These are phyloP conservation scores for Ceyx cyanopectus DNA, from an alignment of 2,113 vertebrate species.

Conservation along the genomic window DNA sequence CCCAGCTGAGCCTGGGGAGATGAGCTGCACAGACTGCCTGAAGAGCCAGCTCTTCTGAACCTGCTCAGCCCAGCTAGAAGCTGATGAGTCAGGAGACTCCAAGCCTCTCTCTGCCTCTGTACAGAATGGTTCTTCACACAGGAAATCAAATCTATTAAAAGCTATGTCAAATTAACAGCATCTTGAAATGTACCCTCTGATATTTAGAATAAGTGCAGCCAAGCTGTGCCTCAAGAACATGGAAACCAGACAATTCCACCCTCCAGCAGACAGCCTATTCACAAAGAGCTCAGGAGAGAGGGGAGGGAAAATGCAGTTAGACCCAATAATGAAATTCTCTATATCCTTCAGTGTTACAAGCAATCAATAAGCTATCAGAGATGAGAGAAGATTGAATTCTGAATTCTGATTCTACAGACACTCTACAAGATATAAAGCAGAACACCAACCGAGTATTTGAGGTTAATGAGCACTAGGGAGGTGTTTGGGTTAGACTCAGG, in stretches of 20 bases:
- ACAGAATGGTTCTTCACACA: neutral
- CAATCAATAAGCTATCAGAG: constrained; percentile 29
- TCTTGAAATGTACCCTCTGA: neutral
- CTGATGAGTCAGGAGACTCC: constrained; percentile 35
- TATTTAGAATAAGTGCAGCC: neutral
- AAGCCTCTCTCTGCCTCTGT: neutral
- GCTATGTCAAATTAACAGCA: neutral
- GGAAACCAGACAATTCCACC: neutral
- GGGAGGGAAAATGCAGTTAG: neutral
- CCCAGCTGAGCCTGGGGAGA: neutral
- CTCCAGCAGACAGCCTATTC: neutral
- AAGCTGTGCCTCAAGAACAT: neutral
- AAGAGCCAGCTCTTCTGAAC: neutral
- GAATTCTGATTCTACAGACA: neutral
- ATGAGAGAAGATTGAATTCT: neutral
- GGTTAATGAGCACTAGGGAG: neutral
- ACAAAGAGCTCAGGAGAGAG: neutral
- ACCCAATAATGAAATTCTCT: neutral
- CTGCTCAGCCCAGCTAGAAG: neutral
- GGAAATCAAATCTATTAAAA: constrained; percentile 10
- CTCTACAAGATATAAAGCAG: neutral
- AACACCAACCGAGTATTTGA: neutral
- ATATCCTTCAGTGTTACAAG: neutral
- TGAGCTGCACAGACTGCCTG: neutral
- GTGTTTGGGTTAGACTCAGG: neutral